Conservation (phyloP, 2,797 vertebrate species). For the Rhabdophis nuchalis region DNA sequence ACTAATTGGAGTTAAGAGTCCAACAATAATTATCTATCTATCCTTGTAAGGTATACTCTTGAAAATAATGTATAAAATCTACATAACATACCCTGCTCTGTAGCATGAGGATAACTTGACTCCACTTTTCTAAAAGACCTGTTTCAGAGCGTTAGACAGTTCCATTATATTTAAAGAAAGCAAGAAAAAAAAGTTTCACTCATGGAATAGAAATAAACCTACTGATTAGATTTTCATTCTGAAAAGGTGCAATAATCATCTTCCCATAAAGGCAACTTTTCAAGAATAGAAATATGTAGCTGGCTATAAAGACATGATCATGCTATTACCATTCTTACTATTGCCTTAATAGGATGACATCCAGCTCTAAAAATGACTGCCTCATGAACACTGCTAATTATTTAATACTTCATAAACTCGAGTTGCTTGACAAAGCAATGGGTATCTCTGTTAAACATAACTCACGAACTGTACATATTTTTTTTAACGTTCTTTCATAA, state of each 20-base stretch:
- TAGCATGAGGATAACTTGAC: not conserved
- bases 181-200: fast-evolving
- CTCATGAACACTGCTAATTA: slow-evolving; percentile 24
- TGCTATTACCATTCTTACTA: not conserved
- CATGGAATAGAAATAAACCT: fast-evolving
- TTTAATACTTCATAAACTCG: slow-evolving; percentile 9
- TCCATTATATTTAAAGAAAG: slow-evolving; percentile 13
- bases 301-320: not conserved
- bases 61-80: slow-evolving; percentile 16
- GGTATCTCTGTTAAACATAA: slow-evolving; percentile 36
- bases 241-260: fast-evolving
- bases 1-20: not conserved
- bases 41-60: not conserved
- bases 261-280: not conserved
- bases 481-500: slow-evolving; percentile 30
- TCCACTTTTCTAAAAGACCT: slow-evolving; percentile 19
- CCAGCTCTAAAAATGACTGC: fast-evolving
- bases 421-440: slow-evolving; percentile 4
- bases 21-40: not conserved
- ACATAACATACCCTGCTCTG: slow-evolving; percentile 31
- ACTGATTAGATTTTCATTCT: slow-evolving; percentile 3
- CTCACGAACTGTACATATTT: slow-evolving; percentile 18
- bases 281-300: fast-evolving
- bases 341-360: slow-evolving; percentile 9
- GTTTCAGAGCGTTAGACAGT: not conserved